Conservation (phyloP, 1,140 invertebrate species). For the Drosophila virilis region DNA sequence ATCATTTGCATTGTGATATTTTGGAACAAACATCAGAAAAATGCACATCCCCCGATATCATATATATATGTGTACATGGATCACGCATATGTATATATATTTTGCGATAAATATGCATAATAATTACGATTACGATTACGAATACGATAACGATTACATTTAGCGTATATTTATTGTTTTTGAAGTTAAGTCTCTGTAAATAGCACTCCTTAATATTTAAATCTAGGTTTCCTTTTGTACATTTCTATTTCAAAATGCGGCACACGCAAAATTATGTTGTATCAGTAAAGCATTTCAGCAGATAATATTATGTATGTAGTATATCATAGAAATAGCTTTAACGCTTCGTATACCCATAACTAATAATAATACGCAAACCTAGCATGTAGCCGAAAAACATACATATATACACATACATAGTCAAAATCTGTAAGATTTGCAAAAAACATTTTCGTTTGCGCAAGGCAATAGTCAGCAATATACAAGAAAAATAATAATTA, state of each 20-base stretch:
- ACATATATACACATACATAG: slow-evolving; percentile 42
- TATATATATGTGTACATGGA: neutral
- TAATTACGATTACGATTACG: slow-evolving; percentile 14
- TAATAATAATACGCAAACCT: slow-evolving; percentile 6
- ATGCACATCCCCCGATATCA: slow-evolving; percentile 50
- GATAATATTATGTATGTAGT: slow-evolving; percentile 45
- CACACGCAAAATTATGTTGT: slow-evolving; percentile 42
- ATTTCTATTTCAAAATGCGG: slow-evolving; percentile 43
- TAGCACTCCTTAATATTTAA: slow-evolving; percentile 26
- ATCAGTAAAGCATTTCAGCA: slow-evolving; percentile 71
- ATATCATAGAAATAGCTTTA: slow-evolving; percentile 50
- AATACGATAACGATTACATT: slow-evolving; percentile 32
- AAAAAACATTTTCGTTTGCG: slow-evolving; percentile 47
- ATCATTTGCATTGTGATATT: slow-evolving; percentile 74
- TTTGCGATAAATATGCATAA: slow-evolving; percentile 3
- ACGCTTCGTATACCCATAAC: slow-evolving; percentile 14
- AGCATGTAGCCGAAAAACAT: slow-evolving; percentile 4
- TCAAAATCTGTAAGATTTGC: slow-evolving; percentile 78
- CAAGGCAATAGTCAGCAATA: slow-evolving; percentile 69
- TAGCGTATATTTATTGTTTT: slow-evolving; percentile 41
- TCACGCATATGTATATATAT: slow-evolving; percentile 16
- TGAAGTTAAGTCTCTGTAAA: slow-evolving; percentile 58
- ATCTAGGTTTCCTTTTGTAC: slow-evolving; percentile 56
- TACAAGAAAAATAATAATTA: slow-evolving; percentile 56
- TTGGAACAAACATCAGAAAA: slow-evolving; percentile 64